These are phyloP conservation scores for Aphaenogaster rudis DNA, from an alignment of 1,140 invertebrate species.

Conservation along the genomic window DNA sequence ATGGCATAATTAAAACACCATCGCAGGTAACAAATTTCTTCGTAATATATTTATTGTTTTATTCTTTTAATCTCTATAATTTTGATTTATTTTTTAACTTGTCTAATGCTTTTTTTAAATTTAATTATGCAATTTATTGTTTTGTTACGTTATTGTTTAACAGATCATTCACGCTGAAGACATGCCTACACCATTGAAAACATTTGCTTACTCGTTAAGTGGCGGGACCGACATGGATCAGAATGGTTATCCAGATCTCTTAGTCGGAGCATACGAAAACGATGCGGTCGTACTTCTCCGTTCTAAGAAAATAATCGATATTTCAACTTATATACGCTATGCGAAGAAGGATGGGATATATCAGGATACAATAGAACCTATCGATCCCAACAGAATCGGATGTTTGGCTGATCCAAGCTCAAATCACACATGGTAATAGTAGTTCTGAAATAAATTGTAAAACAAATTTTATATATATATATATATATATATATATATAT, in stretches of 20 bases:
- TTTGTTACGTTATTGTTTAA: conserved; percentile 49
- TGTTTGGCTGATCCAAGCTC: conserved; percentile 90
- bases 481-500: neutral
- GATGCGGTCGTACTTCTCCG: conserved; percentile 92
- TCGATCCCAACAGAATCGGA: conserved; percentile 93
- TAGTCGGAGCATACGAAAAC: conserved; percentile 95
- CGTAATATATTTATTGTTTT: neutral
- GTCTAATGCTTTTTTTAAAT: neutral
- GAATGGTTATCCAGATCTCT: conserved; percentile 97
- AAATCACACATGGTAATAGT: conserved; percentile 91
- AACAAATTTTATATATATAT: neutral
- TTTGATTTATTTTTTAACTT: conserved; percentile 69
- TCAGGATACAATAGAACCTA: conserved; percentile 90
- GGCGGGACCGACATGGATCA: conserved; percentile 96
- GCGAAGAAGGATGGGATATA: conserved; percentile 77
- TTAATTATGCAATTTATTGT: neutral
- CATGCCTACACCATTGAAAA: conserved; percentile 88
- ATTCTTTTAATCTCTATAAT: conserved; percentile 76
- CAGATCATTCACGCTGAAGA: conserved; percentile 88
- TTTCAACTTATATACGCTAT: conserved; percentile 88
- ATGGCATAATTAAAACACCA: conserved; percentile 91
- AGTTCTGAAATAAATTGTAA: neutral
- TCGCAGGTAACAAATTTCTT: conserved; percentile 89
- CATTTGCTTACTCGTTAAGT: conserved; percentile 96
- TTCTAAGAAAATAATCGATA: conserved; percentile 95